These are phyloP conservation scores for Folsomia candida DNA, from an alignment of 2,888 invertebrate species.

Conservation along the genomic window DNA sequence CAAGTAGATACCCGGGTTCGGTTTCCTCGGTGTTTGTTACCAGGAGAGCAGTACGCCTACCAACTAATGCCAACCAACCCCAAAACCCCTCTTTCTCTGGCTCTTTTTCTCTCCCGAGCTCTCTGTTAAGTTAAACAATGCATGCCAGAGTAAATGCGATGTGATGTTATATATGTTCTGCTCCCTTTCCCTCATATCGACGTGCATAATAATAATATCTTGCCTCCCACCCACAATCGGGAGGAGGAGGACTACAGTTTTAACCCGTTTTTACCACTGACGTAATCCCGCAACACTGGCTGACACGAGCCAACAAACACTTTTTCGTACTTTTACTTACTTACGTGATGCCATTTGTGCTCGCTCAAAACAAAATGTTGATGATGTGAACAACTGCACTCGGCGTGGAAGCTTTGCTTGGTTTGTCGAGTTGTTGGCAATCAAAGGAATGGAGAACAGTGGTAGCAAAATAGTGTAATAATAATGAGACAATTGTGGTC, in stretches of 20 bases:
- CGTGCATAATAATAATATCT: too few relatives aligned
- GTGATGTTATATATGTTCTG: too few relatives aligned
- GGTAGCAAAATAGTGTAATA: too few relatives aligned
- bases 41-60: too few relatives aligned
- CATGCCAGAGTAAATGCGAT: too few relatives aligned
- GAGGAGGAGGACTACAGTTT: background rate
- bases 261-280: background rate
- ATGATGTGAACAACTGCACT: background rate
- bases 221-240: too few relatives aligned
- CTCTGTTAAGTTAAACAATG: background rate
- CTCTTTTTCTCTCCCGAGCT: background rate
- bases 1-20: background rate
- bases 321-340: background rate
- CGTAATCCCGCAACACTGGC: background rate
- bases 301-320: background rate
- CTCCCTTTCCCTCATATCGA: too few relatives aligned
- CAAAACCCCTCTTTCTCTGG: too few relatives aligned
- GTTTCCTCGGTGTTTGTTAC: background rate
- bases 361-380: too few relatives aligned
- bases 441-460: background rate
- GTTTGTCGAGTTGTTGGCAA: background rate
- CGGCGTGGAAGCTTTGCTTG: background rate
- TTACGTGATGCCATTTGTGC: too few relatives aligned
- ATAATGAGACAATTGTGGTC: background rate
- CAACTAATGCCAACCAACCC: background rate